These are phyloP conservation scores for Gobio occitaniae DNA, from an alignment of 2,797 vertebrate genomes.

Conservation along the genomic window DNA sequence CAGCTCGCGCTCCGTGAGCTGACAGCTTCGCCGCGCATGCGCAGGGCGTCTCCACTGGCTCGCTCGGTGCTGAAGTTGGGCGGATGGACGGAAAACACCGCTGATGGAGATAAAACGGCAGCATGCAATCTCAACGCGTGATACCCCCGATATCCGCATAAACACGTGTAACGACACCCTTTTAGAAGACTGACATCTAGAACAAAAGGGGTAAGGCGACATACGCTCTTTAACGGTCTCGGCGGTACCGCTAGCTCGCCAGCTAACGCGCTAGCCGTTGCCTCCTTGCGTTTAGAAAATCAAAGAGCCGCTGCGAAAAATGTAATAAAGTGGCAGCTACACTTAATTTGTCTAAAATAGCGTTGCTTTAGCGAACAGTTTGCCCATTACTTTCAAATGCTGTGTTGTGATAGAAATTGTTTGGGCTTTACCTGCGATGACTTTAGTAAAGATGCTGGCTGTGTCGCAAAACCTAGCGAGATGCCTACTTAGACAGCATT, in stretches of 20 bases:
- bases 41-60: slow-evolving; percentile 85
- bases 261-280: slow-evolving; percentile 63
- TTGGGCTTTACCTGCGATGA: slow-evolving; percentile 65
- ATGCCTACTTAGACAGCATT: slow-evolving; percentile 7
- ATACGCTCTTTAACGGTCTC: slow-evolving; percentile 65
- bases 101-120: slow-evolving; percentile 83
- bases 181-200: slow-evolving; percentile 72
- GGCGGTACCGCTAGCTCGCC: slow-evolving; percentile 64
- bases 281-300: slow-evolving; percentile 56
- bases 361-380: background rate
- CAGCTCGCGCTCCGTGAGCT: slow-evolving; percentile 70
- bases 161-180: slow-evolving; percentile 62
- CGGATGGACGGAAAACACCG: slow-evolving; percentile 89
- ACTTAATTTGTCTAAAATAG: background rate
- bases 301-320: slow-evolving; percentile 44
- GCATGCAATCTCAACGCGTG: slow-evolving; percentile 71
- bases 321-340: slow-evolving; percentile 36
- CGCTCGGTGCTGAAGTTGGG: slow-evolving; percentile 98
- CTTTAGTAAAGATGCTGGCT: slow-evolving; percentile 63
- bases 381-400: background rate
- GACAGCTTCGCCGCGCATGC: slow-evolving; percentile 78
- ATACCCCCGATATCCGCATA: slow-evolving; percentile 64
- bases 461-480: slow-evolving; percentile 9
- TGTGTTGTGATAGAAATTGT: slow-evolving; percentile 57
- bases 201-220: slow-evolving; percentile 76